Evolutionary conservation across 2,797 vertebrate genomes (phyloP).

Genomic region (Argya squamiceps): DNA sequence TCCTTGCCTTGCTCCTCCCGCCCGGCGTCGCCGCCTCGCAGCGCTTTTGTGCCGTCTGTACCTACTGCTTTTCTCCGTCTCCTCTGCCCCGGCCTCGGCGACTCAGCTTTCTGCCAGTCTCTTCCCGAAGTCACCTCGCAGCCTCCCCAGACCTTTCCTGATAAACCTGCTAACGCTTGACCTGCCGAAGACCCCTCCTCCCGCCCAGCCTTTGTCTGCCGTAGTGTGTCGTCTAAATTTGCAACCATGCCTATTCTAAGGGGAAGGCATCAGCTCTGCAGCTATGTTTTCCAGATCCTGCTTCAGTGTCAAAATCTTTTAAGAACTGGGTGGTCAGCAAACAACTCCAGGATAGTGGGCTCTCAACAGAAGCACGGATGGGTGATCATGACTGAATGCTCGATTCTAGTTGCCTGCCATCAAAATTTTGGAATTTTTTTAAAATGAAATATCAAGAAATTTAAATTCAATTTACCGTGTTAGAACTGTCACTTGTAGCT

Average conservation of each 20-base stretch:
- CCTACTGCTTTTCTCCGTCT: neutral
- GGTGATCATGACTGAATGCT: neutral
- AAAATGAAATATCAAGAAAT: neutral
- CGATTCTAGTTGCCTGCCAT: neutral
- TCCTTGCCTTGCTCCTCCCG: neutral
- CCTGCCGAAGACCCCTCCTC: neutral
- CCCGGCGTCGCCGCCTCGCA: neutral
- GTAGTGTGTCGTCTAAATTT: neutral
- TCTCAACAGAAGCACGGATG: neutral
- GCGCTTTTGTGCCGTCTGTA: neutral
- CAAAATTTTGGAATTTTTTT: neutral
- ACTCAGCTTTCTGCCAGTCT: neutral
- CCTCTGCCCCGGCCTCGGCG: neutral
- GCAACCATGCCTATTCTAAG: neutral
- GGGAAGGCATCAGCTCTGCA: neutral
- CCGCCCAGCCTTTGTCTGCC: constrained; percentile 41
- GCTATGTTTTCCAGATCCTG: neutral
- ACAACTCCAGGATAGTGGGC: neutral
- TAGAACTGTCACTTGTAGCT: neutral
- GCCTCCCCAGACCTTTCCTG: neutral
- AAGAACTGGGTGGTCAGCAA: neutral
- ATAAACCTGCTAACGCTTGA: neutral
- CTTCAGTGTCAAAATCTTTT: neutral
- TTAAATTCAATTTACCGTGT: neutral
- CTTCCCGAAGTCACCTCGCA: neutral